These are phyloP conservation scores for Leptinotarsa undecemlineata DNA, from an alignment of 1,140 invertebrate genomes.

Conservation along the genomic window DNA sequence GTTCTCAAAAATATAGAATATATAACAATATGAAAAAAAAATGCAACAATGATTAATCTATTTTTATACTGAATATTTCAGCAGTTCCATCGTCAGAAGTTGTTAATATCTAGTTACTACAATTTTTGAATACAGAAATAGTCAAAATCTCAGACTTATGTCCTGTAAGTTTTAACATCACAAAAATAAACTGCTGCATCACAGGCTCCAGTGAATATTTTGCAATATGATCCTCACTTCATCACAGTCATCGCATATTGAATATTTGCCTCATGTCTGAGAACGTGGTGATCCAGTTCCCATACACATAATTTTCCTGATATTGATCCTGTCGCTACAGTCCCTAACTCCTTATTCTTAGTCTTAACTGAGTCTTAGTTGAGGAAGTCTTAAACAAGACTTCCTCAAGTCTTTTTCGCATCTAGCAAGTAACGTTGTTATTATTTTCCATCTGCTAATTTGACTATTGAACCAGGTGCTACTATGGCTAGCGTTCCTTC, in stretches of 20 bases:
- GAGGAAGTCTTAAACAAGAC: constrained; percentile 71
- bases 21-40: neutral
- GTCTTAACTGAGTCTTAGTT: no score
- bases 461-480: constrained; percentile 59
- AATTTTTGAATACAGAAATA: constrained; percentile 66
- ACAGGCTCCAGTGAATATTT: constrained; percentile 53
- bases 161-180: constrained; percentile 65
- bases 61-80: constrained; percentile 64
- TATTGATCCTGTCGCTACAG: constrained; percentile 66
- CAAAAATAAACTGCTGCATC: constrained; percentile 60
- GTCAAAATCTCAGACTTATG: constrained; percentile 76
- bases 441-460: constrained; percentile 57
- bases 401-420: constrained; percentile 64
- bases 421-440: constrained; percentile 53
- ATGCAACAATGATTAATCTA: constrained; percentile 9
- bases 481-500: constrained; percentile 75
- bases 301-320: constrained; percentile 78
- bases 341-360: constrained; percentile 62
- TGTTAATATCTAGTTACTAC: constrained; percentile 66
- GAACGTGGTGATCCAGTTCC: constrained; percentile 73
- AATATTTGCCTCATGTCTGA: constrained; percentile 58
- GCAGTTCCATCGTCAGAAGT: constrained; percentile 77
- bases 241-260: constrained; percentile 59
- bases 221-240: constrained; percentile 60
- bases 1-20: constrained; percentile 1